A percentile compares a stretch with the other conserved stretches of the same genome.
These are phyloP conservation scores for Lordiphosa stackelbergi DNA, from an alignment of 1,140 invertebrate species.

Conservation along the genomic window DNA sequence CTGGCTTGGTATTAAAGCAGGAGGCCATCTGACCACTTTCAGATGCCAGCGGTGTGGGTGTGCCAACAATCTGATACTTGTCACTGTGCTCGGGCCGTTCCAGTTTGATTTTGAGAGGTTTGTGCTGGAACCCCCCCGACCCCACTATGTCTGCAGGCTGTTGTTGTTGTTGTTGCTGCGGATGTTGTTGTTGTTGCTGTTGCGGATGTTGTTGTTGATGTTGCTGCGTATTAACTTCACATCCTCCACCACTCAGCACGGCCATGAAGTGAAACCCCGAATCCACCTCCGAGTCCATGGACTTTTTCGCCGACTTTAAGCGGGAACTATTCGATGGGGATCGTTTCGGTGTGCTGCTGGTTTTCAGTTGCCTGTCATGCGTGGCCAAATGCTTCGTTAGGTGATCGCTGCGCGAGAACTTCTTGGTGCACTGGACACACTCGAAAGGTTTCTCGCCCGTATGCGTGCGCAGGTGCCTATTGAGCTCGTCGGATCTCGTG, in stretches of 20 bases:
- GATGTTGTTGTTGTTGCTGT: conserved; percentile 20
- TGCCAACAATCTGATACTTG: conserved; percentile 61
- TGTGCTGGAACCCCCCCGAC: conserved; percentile 30
- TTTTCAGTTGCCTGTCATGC: conserved; percentile 58
- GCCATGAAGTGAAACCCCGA: conserved; percentile 68
- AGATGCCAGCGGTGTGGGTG: conserved; percentile 13
- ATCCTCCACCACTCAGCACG: conserved; percentile 39
- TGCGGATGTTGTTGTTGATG: conserved; percentile 17
- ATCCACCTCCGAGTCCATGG: conserved; percentile 37
- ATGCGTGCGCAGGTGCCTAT: conserved; percentile 81
- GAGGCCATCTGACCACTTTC: conserved; percentile 40
- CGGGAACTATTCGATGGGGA: conserved; percentile 26
- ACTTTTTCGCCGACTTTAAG: conserved; percentile 44
- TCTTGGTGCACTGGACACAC: conserved; percentile 85
- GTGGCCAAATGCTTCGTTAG: conserved; percentile 84
- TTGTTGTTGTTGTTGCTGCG: conserved; percentile 28
- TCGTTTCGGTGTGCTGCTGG: conserved; percentile 44
- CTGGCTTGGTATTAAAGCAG: conserved; percentile 49
- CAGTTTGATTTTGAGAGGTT: conserved; percentile 64
- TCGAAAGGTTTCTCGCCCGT: conserved; percentile 88
- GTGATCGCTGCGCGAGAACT: conserved; percentile 91
- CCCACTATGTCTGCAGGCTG: conserved; percentile 23
- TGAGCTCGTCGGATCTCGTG: conserved; percentile 75
- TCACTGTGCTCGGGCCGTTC: conserved; percentile 68
- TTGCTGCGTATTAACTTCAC: conserved; percentile 16